phyloP scores from a whole-genome alignment of 2,888 invertebrate species.

The Blera fallax region DNA sequence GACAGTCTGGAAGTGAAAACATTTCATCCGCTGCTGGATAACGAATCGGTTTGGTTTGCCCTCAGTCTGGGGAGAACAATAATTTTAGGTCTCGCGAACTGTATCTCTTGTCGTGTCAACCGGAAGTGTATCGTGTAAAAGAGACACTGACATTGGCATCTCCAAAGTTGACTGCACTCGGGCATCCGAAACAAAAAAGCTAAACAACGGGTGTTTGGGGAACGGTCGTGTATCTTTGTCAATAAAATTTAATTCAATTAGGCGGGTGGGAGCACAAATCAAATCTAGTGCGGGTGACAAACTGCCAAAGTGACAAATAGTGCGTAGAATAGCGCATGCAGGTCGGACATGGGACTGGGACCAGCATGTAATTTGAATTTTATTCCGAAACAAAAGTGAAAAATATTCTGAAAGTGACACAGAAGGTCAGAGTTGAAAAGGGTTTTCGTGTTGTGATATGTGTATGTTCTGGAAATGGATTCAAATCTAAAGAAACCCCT shows the following conservation, averaged over 20 bases:
- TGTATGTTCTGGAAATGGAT: background rate
- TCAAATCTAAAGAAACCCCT: background rate
- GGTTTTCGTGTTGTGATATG: background rate
- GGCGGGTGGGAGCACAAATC: background rate
- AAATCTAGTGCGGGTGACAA: slow-evolving; percentile 14
- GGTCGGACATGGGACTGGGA: background rate
- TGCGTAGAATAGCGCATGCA: background rate
- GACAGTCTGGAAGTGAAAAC: background rate
- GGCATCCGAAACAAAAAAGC: background rate
- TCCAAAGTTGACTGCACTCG: background rate
- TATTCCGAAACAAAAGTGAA: background rate
- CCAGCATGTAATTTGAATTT: slow-evolving; percentile 1
- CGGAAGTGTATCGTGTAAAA: slow-evolving; percentile 24
- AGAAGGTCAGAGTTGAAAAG: slow-evolving; percentile 9
- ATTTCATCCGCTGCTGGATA: slow-evolving; percentile 22
- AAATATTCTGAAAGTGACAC: background rate
- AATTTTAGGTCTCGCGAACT: background rate
- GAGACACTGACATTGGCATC: slow-evolving; percentile 9
- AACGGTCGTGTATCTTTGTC: background rate
- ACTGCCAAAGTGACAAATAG: slow-evolving; percentile 10
- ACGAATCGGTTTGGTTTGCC: slow-evolving; percentile 18
- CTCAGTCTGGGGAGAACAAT: background rate
- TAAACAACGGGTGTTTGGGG: background rate
- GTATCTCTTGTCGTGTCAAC: background rate
- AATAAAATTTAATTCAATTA: slow-evolving; percentile 43